These are phyloP conservation scores for Gallinago media DNA, from an alignment of 2,113 vertebrate genomes.

Conservation along the genomic window DNA sequence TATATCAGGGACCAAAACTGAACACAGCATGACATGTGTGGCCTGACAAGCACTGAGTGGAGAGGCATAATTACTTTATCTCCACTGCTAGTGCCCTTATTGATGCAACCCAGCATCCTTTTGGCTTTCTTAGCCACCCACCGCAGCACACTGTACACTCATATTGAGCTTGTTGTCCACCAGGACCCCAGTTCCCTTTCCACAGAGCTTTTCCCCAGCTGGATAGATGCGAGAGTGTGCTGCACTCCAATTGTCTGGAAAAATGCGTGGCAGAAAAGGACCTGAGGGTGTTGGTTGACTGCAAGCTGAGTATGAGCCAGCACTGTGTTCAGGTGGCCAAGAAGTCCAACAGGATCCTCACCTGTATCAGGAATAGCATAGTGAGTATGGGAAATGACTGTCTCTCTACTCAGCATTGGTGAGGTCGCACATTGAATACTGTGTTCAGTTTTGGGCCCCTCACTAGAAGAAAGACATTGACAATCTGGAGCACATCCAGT, in stretches of 20 bases:
- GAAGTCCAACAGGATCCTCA: background rate
- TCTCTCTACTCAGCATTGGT: background rate
- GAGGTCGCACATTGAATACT: background rate
- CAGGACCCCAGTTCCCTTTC: background rate
- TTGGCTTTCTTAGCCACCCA: background rate
- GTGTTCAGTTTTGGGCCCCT: background rate
- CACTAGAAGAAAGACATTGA: background rate
- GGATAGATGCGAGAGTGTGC: background rate
- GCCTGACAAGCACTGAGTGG: background rate
- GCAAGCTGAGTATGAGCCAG: background rate
- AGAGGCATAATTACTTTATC: background rate
- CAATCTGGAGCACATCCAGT: background rate
- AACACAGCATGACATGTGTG: background rate
- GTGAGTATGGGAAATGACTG: background rate
- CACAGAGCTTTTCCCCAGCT: background rate
- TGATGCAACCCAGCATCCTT: background rate
- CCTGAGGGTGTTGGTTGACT: background rate
- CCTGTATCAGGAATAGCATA: background rate
- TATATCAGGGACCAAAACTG: background rate
- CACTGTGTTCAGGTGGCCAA: background rate
- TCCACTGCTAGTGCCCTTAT: background rate
- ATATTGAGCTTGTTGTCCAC: background rate
- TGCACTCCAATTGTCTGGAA: background rate
- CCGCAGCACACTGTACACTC: background rate
- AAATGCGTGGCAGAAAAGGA: background rate